A percentile compares a stretch with the other conserved stretches of the same genome.
Evolutionary conservation across 2,797 vertebrate species (phyloP).

Genomic region (Darevskia nairensis): DNA sequence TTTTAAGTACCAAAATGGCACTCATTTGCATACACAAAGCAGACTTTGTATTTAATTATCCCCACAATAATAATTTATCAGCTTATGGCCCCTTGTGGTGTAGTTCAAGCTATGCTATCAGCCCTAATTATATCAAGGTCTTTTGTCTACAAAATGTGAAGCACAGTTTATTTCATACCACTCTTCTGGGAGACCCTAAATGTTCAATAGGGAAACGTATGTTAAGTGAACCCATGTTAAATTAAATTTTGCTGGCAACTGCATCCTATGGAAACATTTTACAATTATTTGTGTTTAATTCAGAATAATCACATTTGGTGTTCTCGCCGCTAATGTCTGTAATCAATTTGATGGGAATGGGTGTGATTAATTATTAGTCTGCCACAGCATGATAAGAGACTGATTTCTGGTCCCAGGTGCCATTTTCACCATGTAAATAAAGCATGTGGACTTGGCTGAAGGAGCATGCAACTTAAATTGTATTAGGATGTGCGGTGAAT

Average conservation of each 20-base stretch:
- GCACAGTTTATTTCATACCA: constrained; percentile 38
- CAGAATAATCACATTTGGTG: constrained; percentile 35
- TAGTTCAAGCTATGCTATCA: constrained; percentile 48
- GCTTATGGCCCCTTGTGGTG: constrained; percentile 21
- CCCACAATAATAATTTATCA: constrained; percentile 46
- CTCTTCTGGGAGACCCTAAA: constrained; percentile 45
- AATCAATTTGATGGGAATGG: constrained; percentile 45
- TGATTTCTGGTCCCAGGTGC: neutral
- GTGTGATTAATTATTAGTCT: constrained; percentile 57
- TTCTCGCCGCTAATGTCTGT: constrained; percentile 48
- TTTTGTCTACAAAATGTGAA: constrained; percentile 53
- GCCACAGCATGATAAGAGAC: neutral
- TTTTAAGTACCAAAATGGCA: constrained; percentile 22
- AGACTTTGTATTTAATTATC: constrained; percentile 41
- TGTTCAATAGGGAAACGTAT: constrained; percentile 47
- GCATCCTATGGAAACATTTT: constrained; percentile 36
- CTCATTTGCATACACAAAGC: constrained; percentile 20
- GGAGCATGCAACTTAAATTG: neutral
- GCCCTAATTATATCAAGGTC: constrained; percentile 58
- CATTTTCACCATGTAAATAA: constrained; percentile 38
- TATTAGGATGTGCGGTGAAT: neutral
- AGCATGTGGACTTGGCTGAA: neutral
- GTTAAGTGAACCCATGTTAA: constrained; percentile 38
- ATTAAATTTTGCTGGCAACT: constrained; percentile 49
- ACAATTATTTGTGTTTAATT: constrained; percentile 47